A percentile compares a stretch with the other conserved stretches of the same genome.
These are phyloP conservation scores for Adelphocoris suturalis DNA, from an alignment of 2,888 invertebrate species.

Conservation along the genomic window DNA sequence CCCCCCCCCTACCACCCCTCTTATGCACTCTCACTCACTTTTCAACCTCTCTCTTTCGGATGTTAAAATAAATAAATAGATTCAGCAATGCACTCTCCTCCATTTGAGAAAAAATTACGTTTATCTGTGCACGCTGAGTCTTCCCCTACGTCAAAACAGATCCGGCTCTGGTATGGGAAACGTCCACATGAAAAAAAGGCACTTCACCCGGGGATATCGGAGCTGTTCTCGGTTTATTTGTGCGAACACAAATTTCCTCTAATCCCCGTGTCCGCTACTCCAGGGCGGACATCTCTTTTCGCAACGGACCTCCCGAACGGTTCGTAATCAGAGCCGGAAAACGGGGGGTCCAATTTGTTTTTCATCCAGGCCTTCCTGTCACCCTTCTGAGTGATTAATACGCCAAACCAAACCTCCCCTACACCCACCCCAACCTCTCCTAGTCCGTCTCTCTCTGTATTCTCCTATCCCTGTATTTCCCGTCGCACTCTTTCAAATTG, in stretches of 20 bases:
- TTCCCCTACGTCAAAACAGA: no score
- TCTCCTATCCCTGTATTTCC: not conserved
- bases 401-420: not conserved
- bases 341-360: conserved; percentile 53
- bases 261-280: conserved; percentile 58
- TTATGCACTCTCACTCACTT: no score
- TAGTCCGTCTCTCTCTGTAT: not conserved
- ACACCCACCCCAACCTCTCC: not conserved
- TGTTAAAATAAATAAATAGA: no score
- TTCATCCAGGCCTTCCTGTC: conserved; percentile 59
- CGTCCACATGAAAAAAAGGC: conserved; percentile 1
- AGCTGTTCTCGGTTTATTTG: conserved; percentile 69
- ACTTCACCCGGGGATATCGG: conserved; percentile 36
- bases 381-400: conserved; percentile 63
- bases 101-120: no score
- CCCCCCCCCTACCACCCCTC: no score
- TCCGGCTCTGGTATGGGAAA: not conserved
- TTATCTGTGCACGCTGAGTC: no score
- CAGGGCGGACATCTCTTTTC: not conserved
- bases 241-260: conserved; percentile 69
- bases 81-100: no score
- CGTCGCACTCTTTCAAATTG: not conserved
- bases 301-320: conserved; percentile 28
- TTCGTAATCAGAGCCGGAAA: conserved; percentile 62
- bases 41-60: no score